phyloP scores from a whole-genome alignment of 2,888 invertebrate species.

The Tenthredo notha region DNA sequence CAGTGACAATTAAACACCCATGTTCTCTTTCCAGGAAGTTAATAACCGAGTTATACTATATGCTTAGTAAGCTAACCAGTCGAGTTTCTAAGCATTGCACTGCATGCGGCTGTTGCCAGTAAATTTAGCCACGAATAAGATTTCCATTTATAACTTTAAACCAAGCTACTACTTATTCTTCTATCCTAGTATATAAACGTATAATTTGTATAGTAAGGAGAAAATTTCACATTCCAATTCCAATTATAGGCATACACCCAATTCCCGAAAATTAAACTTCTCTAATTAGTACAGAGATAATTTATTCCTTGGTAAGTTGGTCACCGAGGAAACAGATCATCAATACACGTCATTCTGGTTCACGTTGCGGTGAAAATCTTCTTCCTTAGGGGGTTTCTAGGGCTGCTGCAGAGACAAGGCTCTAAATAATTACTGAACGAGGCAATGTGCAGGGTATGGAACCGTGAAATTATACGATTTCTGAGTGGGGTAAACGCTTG shows the following conservation, averaged over 20 bases:
- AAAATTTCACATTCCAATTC: not conserved
- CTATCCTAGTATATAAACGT: not conserved
- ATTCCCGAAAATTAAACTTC: not conserved
- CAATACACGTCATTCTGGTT: constrained; percentile 2
- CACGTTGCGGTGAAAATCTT: not conserved
- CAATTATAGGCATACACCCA: not conserved
- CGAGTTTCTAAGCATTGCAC: no score
- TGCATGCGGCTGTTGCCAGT: constrained; percentile 29
- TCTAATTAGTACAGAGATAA: not conserved
- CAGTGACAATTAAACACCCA: constrained; percentile 60
- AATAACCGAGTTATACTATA: not conserved
- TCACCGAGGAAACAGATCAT: not conserved
- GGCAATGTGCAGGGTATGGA: not conserved
- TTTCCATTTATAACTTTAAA: constrained; percentile 34
- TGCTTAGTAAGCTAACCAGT: no score
- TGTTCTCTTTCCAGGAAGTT: not conserved
- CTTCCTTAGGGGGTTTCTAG: not conserved
- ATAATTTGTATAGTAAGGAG: not conserved
- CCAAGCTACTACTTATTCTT: not conserved
- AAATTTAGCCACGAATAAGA: constrained; percentile 20
- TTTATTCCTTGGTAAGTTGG: not conserved
- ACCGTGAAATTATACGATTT: constrained; percentile 25
- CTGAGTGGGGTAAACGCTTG: not conserved
- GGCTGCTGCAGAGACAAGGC: not conserved
- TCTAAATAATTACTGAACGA: constrained; percentile 19